Conservation (phyloP, 2,888 invertebrate species). For the Piscicola geometra region DNA sequence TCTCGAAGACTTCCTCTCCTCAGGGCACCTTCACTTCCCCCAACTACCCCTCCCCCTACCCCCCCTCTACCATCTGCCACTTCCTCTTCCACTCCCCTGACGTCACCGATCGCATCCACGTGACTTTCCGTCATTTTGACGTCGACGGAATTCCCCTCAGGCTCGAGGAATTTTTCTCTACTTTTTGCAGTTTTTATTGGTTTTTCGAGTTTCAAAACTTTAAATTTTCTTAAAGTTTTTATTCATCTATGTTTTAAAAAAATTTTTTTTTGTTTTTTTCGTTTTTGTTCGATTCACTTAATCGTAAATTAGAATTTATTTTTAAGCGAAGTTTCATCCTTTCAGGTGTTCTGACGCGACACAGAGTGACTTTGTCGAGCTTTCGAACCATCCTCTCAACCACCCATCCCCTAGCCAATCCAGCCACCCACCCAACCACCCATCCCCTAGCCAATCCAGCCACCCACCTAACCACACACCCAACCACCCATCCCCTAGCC, state of each 20-base stretch:
- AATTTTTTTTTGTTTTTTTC: too few relatives aligned
- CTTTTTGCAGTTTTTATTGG: neutral
- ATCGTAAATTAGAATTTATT: too few relatives aligned
- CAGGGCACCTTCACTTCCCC: neutral
- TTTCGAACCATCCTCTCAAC: neutral
- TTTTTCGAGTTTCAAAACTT: too few relatives aligned
- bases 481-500: neutral
- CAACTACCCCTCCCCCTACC: conserved; percentile 7
- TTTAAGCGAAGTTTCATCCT: too few relatives aligned
- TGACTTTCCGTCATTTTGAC: conserved; percentile 9
- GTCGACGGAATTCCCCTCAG: conserved; percentile 3
- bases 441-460: neutral
- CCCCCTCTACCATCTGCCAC: conserved; percentile 9
- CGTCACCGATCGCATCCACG: conserved; percentile 11
- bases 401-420: neutral
- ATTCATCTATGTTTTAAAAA: too few relatives aligned
- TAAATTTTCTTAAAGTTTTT: too few relatives aligned
- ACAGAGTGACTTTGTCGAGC: conserved; percentile 4
- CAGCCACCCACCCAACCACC: neutral
- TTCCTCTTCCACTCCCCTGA: neutral
- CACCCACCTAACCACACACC: neutral
- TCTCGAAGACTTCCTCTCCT: neutral
- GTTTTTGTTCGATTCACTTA: too few relatives aligned
- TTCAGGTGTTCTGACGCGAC: neutral
- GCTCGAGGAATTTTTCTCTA: neutral